Base-by-base conservation (phyloP, 2,113 vertebrate genomes). In the Acanthochromis polyacanthus region DNA sequence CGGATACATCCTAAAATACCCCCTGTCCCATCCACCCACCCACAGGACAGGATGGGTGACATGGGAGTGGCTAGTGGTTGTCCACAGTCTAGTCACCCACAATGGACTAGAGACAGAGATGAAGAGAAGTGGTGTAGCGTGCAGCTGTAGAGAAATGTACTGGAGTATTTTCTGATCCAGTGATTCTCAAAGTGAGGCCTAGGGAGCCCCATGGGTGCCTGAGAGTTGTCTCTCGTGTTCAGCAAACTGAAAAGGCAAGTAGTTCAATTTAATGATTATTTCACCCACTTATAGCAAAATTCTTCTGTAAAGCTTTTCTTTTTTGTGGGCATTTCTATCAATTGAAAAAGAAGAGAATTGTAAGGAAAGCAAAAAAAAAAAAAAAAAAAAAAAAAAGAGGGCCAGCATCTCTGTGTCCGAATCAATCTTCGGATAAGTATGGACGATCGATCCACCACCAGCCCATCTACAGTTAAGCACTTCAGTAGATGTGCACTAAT, bases 341-440 rank as follows among this genome's bases (percentile, higher is more conserved):
- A 75, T 56, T 52, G 15, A 51, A 68, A 52, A 57, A 15, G 58
- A 17, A 74, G 57, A 16, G 50, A 57, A 77, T 0, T 36, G 51
- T 5, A 22, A 61, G 61, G 65, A 70, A 75, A 69, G 56, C 25
- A 40, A 74, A n/a, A n/a, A n/a, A n/a, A n/a, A n/a, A n/a, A n/a
- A n/a, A n/a, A n/a, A n/a, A n/a, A n/a, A n/a, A n/a, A n/a, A n/a
- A n/a, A n/a, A n/a, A n/a, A 71, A n/a, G 71, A 65, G 74, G 65
- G 57, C 64, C 45, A 10, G 72, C 43, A 70, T 61, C 82, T 66
- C 43, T 4, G 73, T 63, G 90, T 87, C 91, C 38, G 90, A 93
- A 94, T 93, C 92, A 94, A 92, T 93, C 92, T 93, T 76, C 22
- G 19, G 90, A 92, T 93, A 93, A 94, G 93, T 88, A 91, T 77